phyloP scores from a whole-genome alignment of 2,888 invertebrate species.

The Yponomeuta evonymella region DNA sequence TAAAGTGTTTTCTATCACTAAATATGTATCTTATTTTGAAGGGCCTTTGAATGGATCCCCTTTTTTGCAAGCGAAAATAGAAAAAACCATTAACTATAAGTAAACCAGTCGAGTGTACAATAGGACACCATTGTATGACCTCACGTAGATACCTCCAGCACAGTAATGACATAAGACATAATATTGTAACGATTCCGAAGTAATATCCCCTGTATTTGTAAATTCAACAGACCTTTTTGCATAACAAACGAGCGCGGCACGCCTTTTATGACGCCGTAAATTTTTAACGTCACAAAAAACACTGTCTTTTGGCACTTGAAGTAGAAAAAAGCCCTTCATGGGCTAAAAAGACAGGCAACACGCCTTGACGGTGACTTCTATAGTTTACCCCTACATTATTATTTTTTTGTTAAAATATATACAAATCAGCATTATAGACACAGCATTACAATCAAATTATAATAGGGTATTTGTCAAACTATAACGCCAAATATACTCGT shows the following conservation, averaged over 20 bases:
- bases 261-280: conserved; percentile 65
- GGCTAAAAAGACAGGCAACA: neutral
- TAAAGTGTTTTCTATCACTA: too few species aligned
- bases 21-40: too few species aligned
- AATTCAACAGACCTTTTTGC: conserved; percentile 19
- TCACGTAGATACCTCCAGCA: neutral
- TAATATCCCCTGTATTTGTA: conserved; percentile 2
- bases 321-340: neutral
- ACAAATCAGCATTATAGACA: too few species aligned
- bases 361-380: neutral
- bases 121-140: neutral
- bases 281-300: conserved; percentile 64
- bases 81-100: too few species aligned
- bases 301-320: conserved; percentile 28
- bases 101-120: too few species aligned
- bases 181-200: conserved; percentile 7
- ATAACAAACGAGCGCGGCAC: conserved; percentile 49
- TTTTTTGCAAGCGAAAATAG: too few species aligned
- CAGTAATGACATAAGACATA: conserved; percentile 5
- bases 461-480: too few species aligned
- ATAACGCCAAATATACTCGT: too few species aligned
- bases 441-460: too few species aligned
- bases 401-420: too few species aligned
- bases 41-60: too few species aligned
- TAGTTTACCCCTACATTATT: too few species aligned